Conservation (phyloP, 92 coral and sea anemone species). For the Paramuricea clavata region DNA sequence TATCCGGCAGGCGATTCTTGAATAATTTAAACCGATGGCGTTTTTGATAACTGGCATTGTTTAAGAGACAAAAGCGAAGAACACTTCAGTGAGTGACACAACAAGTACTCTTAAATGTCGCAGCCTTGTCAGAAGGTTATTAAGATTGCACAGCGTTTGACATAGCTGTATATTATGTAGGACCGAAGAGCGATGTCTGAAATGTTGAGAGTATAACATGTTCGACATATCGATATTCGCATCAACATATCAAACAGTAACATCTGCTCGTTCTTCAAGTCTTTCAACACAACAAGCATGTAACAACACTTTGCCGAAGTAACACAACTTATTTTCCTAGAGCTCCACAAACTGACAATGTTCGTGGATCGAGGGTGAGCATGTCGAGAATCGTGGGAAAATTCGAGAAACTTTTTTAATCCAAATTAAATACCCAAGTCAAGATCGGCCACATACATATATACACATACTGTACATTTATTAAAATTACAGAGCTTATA, state of each 20-base stretch:
- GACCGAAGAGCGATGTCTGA: background rate
- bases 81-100: background rate
- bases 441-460: too few species aligned
- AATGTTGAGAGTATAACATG: background rate
- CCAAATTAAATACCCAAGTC: too few species aligned
- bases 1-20: background rate
- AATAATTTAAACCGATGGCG: constrained; percentile 44
- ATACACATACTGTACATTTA: too few species aligned
- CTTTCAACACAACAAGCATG: background rate
- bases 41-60: constrained; percentile 11
- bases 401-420: too few species aligned
- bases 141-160: background rate
- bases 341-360: background rate
- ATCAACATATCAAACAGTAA: background rate
- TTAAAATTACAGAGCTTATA: too few species aligned
- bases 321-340: background rate
- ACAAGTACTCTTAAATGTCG: background rate
- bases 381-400: background rate
- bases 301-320: background rate
- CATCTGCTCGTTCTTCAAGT: background rate
- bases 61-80: background rate
- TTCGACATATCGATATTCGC: background rate
- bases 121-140: background rate
- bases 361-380: background rate
- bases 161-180: background rate